These are phyloP conservation scores for Iguana delicatissima DNA, from an alignment of 2,797 vertebrate genomes.

Conservation along the genomic window DNA sequence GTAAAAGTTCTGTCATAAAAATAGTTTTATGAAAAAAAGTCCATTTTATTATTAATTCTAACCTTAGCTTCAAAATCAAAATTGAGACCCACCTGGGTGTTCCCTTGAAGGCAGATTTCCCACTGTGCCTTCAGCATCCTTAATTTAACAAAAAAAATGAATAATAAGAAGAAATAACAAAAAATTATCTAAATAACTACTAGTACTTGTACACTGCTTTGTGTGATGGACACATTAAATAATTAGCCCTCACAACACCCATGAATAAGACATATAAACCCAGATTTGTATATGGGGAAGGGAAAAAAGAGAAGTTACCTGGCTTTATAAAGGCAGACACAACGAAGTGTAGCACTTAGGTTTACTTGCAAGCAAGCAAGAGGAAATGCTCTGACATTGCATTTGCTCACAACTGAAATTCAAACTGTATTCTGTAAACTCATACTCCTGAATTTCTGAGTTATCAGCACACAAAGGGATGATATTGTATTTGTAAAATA, in stretches of 20 bases:
- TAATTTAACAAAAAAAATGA: constrained; percentile 62
- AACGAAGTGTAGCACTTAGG: constrained; percentile 15
- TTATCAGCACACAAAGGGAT: neutral
- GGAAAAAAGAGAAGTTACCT: constrained; percentile 68
- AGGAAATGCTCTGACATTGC: neutral
- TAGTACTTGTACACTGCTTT: constrained; percentile 58
- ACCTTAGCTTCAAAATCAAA: constrained; percentile 33
- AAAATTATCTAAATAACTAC: constrained; percentile 69
- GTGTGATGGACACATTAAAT: constrained; percentile 72
- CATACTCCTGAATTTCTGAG: neutral
- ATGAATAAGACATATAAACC: constrained; percentile 71
- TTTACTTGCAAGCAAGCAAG: neutral
- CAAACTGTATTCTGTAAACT: neutral
- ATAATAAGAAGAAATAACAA: constrained; percentile 70
- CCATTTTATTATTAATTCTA: constrained; percentile 19
- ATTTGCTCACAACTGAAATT: neutral
- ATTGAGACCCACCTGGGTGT: neutral
- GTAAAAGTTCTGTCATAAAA: too few relatives aligned
- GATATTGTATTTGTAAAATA: neutral
- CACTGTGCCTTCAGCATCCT: constrained; percentile 43
- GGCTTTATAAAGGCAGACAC: constrained; percentile 61
- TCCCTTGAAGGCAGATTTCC: constrained; percentile 8
- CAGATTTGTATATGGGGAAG: constrained; percentile 70
- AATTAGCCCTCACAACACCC: constrained; percentile 75
- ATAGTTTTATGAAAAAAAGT: neutral